Conservation (phyloP, 2,113 vertebrate species). For the Dasyurus viverrinus region DNA sequence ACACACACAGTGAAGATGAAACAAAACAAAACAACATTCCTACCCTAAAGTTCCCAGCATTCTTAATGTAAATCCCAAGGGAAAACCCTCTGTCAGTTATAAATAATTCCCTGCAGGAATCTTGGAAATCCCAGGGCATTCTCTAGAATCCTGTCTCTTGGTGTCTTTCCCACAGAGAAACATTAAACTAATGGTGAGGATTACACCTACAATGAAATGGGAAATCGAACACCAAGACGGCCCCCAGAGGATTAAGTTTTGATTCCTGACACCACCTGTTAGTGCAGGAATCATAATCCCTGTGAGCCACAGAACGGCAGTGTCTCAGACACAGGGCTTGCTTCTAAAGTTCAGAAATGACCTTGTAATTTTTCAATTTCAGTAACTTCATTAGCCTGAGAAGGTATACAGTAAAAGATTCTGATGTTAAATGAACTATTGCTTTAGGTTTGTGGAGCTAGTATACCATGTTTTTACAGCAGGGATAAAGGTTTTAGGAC, state of each 20-base stretch:
- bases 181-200: slow-evolving; percentile 48
- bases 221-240: slow-evolving; percentile 56
- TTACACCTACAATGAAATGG: slow-evolving; percentile 71
- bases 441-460: not conserved
- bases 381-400: slow-evolving; percentile 32
- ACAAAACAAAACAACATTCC: not conserved
- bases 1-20: not conserved
- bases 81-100: slow-evolving; percentile 29
- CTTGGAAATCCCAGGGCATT: slow-evolving; percentile 60
- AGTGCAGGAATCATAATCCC: slow-evolving; percentile 34
- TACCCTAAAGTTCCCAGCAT: not conserved
- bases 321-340: slow-evolving; percentile 14
- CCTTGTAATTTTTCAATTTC: slow-evolving; percentile 45
- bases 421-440: not conserved
- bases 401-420: slow-evolving; percentile 22
- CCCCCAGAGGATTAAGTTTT: slow-evolving; percentile 58
- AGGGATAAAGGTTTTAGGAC: not conserved
- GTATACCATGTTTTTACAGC: not conserved
- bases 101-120: slow-evolving; percentile 58
- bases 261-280: slow-evolving; percentile 71
- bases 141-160: slow-evolving; percentile 60
- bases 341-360: slow-evolving; percentile 41
- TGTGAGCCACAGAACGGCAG: slow-evolving; percentile 15
- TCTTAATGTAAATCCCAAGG: slow-evolving; percentile 14
- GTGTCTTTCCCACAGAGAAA: slow-evolving; percentile 64